Evolutionary conservation across 2,797 vertebrate species (phyloP).

Genomic region (Coilia nasus): DNA sequence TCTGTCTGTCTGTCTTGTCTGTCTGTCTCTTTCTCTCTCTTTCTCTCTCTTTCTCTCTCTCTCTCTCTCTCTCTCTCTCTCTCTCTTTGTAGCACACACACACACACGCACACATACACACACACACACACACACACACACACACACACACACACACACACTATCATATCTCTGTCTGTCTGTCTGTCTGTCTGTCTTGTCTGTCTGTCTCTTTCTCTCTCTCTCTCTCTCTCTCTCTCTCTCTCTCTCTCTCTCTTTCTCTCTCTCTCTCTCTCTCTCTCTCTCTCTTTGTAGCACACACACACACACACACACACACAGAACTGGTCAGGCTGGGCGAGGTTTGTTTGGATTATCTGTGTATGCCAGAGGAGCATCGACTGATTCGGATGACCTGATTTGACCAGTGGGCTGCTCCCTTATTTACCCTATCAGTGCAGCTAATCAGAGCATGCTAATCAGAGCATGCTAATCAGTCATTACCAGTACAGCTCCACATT

Average conservation of each 20-base stretch:
- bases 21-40: too few relatives aligned
- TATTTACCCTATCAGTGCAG: not conserved
- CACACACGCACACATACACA: not conserved
- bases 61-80: not conserved
- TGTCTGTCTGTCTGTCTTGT: too few relatives aligned
- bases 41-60: slow-evolving; percentile 15
- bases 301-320: too few relatives aligned
- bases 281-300: too few relatives aligned
- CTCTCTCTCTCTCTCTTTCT: slow-evolving; percentile 12
- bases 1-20: too few relatives aligned
- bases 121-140: slow-evolving; percentile 22
- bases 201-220: slow-evolving; percentile 23
- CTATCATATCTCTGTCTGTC: too few relatives aligned
- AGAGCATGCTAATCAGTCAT: not conserved
- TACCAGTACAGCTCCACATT: not conserved
- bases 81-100: not conserved
- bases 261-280: not conserved
- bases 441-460: not conserved
- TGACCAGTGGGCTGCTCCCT: not conserved
- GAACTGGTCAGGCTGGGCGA: not conserved
- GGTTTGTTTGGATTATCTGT: not conserved
- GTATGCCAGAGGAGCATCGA: not conserved
- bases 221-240: slow-evolving; percentile 22
- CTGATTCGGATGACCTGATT: not conserved
- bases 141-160: too few relatives aligned